Conservation (phyloP, 2,888 invertebrate genomes). For the Lasioglossum figueresi region DNA sequence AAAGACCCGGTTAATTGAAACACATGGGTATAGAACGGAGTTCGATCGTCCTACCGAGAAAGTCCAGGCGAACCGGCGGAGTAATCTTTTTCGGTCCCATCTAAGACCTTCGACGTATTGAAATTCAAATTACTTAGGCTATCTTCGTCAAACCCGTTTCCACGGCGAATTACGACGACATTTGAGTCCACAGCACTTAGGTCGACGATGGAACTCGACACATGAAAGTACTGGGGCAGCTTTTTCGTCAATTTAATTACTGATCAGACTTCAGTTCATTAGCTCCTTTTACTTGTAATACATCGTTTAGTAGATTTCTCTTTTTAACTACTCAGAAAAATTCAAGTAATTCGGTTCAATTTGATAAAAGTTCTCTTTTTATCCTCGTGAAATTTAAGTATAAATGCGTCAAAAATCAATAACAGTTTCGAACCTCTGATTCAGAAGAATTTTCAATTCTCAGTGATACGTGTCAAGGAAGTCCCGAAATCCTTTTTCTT, state of each 20-base stretch:
- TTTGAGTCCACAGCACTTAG: constrained; percentile 41
- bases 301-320: background rate
- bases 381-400: background rate
- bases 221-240: constrained; percentile 1
- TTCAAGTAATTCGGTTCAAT: background rate
- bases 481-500: constrained; percentile 3
- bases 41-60: background rate
- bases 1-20: constrained; percentile 11
- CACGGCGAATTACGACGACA: constrained; percentile 25
- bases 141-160: constrained; percentile 35
- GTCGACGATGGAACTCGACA: constrained; percentile 8
- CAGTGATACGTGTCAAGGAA: background rate
- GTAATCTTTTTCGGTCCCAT: constrained; percentile 6
- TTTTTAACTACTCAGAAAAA: background rate
- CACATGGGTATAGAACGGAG: background rate
- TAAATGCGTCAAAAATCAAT: background rate
- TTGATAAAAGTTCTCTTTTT: background rate
- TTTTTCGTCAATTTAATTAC: background rate
- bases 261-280: background rate
- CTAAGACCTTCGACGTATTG: constrained; percentile 12
- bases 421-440: background rate
- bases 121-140: constrained; percentile 47
- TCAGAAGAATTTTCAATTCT: background rate
- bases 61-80: constrained; percentile 5
- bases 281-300: background rate